Evolutionary conservation across 92 coral and sea anemone species (phyloP), one percentile per base, ranked within the genome.

Genomic region (Nematostella vectensis): DNA sequence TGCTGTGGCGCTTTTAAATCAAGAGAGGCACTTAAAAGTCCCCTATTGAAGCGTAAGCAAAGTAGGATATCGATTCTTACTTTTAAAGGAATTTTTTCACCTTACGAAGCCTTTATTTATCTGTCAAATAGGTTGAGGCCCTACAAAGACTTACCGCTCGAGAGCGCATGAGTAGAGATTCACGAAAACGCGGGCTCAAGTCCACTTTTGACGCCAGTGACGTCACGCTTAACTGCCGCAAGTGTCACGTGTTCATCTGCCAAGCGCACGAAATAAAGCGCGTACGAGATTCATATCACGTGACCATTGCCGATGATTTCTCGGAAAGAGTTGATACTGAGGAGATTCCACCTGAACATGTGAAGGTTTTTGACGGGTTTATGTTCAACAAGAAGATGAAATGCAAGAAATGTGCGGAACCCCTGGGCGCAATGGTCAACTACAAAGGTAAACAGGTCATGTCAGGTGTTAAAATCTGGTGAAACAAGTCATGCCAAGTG

Each of bases 261-360:
- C 83, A 93, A 51, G 99, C 88, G 20, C 83, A 87, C 29, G 81
- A 93, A 43, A 52, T 93, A 26, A 77, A 83, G 31, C 61, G 69
- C 12, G 48, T 74, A 53, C 65, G 61, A 57, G 60, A 64, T 9
- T 55, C 68, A 0, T 57, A 67, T 54, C 74, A 70, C 65, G 75
- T 93, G 37, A 73, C 75, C 15, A 75, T 71, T 0, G 57, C 68
- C 16, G 62, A 67, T 2, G 95, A 85, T 37, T 70, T 80, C 22
- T 29, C 42, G 33, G 69, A 79, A 27, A 54, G 44, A 63, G 27
- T 66, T 4, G 44, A 3, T 4, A 16, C 38, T 31, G 1, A 25
- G 2, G 48, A 45, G 24, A 2, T 65, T 28, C 55, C 76, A 17
- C 21, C 42, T 29, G 11, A 69, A 71, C 12, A 55, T 6, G 63